Conservation (phyloP, 2,113 vertebrate genomes). For the Grammomys dolichurus region DNA sequence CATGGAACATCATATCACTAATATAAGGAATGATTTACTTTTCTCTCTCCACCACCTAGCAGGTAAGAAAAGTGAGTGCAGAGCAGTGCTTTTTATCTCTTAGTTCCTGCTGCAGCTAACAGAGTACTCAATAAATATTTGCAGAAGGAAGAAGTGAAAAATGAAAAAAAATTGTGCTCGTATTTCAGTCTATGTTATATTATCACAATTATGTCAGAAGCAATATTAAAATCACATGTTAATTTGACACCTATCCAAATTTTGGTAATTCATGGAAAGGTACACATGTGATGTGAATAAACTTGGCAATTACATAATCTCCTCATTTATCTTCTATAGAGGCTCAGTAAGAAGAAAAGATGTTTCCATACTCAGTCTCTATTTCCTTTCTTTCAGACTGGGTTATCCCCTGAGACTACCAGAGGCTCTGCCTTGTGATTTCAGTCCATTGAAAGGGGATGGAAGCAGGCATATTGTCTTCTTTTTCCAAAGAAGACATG, state of each 20-base stretch:
- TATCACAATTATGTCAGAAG: not conserved
- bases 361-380: not conserved
- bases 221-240: slow-evolving; percentile 51
- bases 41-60: not conserved
- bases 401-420: not conserved
- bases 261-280: slow-evolving; percentile 32
- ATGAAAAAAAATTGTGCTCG: slow-evolving; percentile 40
- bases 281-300: slow-evolving; percentile 33
- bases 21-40: slow-evolving; percentile 15
- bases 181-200: slow-evolving; percentile 35
- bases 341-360: not conserved
- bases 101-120: not conserved
- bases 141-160: slow-evolving; percentile 54
- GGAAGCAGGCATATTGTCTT: not conserved
- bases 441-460: not conserved
- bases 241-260: slow-evolving; percentile 41
- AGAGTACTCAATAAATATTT: slow-evolving; percentile 57
- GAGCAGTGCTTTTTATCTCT: slow-evolving; percentile 25
- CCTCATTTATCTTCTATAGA: slow-evolving; percentile 53
- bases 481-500: not conserved
- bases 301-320: not conserved
- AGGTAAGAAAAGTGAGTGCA: not conserved
- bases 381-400: not conserved
- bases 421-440: not conserved
- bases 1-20: not conserved